These are phyloP conservation scores for human (Homo sapiens) DNA, from an alignment of 2,113 vertebrate genomes.

Conservation along the genomic window DNA sequence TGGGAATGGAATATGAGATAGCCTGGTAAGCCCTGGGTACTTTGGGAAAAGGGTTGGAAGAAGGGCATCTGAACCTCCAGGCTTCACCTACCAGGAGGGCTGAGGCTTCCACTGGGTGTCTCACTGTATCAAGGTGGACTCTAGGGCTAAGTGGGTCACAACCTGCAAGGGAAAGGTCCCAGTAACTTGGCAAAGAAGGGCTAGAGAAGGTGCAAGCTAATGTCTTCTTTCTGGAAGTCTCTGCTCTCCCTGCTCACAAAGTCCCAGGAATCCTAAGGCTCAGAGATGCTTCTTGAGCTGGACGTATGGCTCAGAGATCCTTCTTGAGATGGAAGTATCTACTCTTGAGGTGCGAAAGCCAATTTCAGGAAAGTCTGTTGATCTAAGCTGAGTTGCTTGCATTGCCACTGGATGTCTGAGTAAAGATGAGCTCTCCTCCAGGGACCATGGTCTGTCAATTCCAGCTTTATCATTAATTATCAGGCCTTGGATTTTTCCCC, in stretches of 20 bases:
- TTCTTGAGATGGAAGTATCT: not conserved
- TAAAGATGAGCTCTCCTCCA: not conserved
- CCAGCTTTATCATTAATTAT: not conserved
- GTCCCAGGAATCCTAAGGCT: not conserved
- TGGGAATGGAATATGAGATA: not conserved
- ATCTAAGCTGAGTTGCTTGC: not conserved
- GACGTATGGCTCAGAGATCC: not conserved
- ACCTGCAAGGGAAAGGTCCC: no score
- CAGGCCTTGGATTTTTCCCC: not conserved
- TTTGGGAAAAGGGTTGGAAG: not conserved
- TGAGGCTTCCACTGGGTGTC: not conserved
- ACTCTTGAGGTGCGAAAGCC: not conserved
- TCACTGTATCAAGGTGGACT: not conserved
- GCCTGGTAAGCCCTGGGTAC: not conserved
- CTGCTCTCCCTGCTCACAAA: not conserved
- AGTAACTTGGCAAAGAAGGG: not conserved
- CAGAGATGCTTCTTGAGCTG: not conserved
- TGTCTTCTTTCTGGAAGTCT: not conserved
- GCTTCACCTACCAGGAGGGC: not conserved
- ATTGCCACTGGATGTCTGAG: not conserved
- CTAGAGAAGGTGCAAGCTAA: not conserved
- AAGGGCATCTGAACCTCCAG: not conserved
- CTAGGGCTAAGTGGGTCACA: not conserved
- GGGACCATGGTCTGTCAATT: not conserved
- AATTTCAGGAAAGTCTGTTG: conserved; percentile 1